Conservation (phyloP, 2,888 invertebrate genomes). For the Acanthosoma haemorrhoidale region DNA sequence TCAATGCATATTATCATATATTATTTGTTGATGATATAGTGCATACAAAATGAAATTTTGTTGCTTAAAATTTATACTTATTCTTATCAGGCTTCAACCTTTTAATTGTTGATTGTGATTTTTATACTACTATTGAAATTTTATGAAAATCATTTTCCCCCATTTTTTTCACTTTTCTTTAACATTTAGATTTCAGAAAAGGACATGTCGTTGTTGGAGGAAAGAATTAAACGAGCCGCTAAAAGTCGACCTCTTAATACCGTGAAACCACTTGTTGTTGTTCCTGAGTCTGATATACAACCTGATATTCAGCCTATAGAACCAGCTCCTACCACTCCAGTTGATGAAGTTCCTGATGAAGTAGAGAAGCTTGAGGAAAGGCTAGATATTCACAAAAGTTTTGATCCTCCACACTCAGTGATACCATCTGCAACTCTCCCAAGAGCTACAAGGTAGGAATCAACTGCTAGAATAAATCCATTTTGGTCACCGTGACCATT, state of each 20-base stretch:
- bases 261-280: slow-evolving; percentile 46
- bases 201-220: slow-evolving; percentile 88
- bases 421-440: background rate
- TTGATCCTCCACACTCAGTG: background rate
- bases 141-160: background rate
- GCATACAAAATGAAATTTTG: too few species aligned
- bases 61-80: too few species aligned
- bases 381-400: background rate
- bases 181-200: slow-evolving; percentile 76
- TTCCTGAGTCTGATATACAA: slow-evolving; percentile 42
- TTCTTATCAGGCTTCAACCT: too few species aligned
- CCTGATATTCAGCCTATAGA: background rate
- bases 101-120: too few species aligned
- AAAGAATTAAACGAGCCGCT: slow-evolving; percentile 87
- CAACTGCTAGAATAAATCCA: too few species aligned
- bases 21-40: too few species aligned
- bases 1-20: too few species aligned
- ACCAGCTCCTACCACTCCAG: slow-evolving; percentile 44
- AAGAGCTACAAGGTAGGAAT: background rate
- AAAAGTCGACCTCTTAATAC: slow-evolving; percentile 49
- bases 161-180: background rate
- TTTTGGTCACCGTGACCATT: too few species aligned
- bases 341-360: slow-evolving; percentile 40
- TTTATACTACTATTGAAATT: too few species aligned
- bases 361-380: slow-evolving; percentile 19